Evolutionary conservation across 2,113 vertebrate species (phyloP).

Genomic region (Isichthys henryi): DNA sequence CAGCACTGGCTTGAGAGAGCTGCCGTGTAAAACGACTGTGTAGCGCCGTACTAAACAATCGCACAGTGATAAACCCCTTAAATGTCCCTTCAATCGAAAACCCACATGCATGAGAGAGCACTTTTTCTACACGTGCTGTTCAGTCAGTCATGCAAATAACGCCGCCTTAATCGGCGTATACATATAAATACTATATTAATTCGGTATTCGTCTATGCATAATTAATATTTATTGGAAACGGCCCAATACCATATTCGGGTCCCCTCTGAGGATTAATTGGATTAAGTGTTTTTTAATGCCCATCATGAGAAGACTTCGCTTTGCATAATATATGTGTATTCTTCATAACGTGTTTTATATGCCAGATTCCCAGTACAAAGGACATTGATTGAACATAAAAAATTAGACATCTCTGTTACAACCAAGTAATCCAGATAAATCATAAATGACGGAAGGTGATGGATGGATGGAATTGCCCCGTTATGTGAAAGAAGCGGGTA

Average conservation of each 20-base stretch:
- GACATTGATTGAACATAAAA: not conserved
- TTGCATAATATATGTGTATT: not conserved
- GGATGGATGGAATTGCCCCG: not conserved
- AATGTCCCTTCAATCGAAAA: not conserved
- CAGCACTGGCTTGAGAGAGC: not conserved
- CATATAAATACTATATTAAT: not conserved
- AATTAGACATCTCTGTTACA: not conserved
- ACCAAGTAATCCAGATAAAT: not conserved
- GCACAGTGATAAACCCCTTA: not conserved
- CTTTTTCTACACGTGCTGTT: not conserved
- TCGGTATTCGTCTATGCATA: not conserved
- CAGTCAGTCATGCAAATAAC: not conserved
- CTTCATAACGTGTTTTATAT: not conserved
- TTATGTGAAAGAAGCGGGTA: not conserved
- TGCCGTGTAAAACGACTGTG: not conserved
- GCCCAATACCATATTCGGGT: not conserved
- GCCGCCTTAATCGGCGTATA: not conserved
- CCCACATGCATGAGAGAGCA: not conserved
- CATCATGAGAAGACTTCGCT: not conserved
- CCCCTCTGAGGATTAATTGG: too few species aligned
- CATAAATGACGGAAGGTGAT: not conserved
- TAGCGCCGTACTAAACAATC: not conserved
- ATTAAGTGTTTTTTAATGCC: not conserved
- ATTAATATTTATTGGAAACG: not conserved
- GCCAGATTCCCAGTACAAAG: not conserved